Conservation (phyloP, 2,797 vertebrate species). For the Arrhamphus sclerolepis region DNA sequence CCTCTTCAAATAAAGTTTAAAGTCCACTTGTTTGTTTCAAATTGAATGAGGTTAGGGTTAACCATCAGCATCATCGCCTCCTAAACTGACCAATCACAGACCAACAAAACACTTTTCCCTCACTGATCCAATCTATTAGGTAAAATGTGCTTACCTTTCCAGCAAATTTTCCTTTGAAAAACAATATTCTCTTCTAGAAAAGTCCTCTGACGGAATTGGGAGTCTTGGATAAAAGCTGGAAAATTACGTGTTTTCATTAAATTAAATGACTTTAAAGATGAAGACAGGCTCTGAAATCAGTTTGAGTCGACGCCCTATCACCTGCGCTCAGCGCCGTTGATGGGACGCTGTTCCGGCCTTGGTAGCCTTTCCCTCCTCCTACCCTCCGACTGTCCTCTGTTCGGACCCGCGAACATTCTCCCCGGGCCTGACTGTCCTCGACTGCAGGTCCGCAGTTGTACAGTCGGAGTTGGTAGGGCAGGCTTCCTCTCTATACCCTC, state of each 20-base stretch:
- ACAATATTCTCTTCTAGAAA: accelerated
- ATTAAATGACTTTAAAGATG: not conserved
- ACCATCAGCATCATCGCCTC: too few relatives aligned
- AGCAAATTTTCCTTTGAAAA: not conserved
- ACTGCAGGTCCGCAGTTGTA: accelerated
- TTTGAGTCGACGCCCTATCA: not conserved
- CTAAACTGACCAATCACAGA: not conserved
- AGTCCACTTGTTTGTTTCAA: too few relatives aligned
- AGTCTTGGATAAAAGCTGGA: not conserved
- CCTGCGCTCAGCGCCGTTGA: not conserved
- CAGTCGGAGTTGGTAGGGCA: accelerated
- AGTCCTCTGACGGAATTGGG: not conserved
- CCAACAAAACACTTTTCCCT: not conserved
- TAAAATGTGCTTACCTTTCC: conserved; percentile 35
- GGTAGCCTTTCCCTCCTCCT: accelerated
- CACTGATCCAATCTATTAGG: too few relatives aligned
- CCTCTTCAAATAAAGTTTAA: too few relatives aligned
- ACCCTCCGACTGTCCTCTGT: accelerated
- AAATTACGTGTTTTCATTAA: not conserved
- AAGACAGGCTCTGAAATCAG: not conserved
- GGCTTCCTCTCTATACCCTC: conserved; percentile 21
- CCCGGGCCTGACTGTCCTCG: accelerated
- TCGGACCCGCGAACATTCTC: accelerated
- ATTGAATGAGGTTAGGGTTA: too few relatives aligned
- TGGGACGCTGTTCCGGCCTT: not conserved